Base-by-base conservation (phyloP, 2,113 vertebrate species). In the Poecilia latipinna region DNA sequence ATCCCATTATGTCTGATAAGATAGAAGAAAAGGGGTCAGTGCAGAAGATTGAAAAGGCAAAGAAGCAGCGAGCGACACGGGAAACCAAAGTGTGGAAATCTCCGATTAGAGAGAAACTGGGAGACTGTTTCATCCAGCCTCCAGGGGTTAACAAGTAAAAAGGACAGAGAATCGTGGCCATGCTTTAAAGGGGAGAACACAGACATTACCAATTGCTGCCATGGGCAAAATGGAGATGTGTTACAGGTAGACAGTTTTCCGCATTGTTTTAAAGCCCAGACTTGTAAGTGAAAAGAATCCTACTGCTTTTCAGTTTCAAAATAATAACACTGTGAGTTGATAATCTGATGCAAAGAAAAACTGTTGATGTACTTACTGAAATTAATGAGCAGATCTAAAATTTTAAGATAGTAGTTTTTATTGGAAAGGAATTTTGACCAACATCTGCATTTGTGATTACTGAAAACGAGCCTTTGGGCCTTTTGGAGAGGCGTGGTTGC, bases 81-180 rank as follows among this genome's bases (percentile, higher is more conserved):
- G 68, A 82, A 84, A 90, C 78, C 70, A 86, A 90, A 85, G 83
- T 44, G 51, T 82, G 80, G 79, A 89, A 87, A 90, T 92, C 72
- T 70, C 26, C 48, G 78, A 91, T 93, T 86, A 93, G 62, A 92
- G 74, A 75, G 70, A 69, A 72, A 70, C 8, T 8, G 71, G 79
- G 70, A 72, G 82, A 88, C 64, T 79, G 39, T 88, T 88, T 83
- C 73, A 96, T 95, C 93, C 60, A 90, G 86, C 87, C 95, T 96
- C 77, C 67, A 72, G 92, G 75, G 77, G 70, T 62, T 61, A 37
- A 81, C 68, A 72, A 83, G 78, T 37, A 70, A 77, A 78, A 75
- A 72, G 22, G 57, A 74, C 70, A 77, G 65, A 42, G 69, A 70
- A 81, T 84, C 77, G 63, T 42, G 72, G 87, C 90, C 85, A 88